These are phyloP conservation scores for Eilema caniola DNA, from an alignment of 2,888 invertebrate genomes.

Conservation along the genomic window DNA sequence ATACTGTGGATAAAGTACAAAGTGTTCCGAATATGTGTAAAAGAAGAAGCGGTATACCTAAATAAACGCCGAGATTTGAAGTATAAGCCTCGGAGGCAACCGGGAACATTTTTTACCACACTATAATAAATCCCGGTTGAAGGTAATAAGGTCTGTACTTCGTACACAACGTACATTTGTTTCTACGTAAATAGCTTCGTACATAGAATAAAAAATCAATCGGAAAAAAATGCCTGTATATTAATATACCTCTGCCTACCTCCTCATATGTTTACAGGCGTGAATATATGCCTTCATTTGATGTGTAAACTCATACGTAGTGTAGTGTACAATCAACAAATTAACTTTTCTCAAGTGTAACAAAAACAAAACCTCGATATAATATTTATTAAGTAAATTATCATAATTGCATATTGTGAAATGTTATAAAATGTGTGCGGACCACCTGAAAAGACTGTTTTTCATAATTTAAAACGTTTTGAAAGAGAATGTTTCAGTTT, in stretches of 20 bases:
- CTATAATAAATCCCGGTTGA: too few species aligned
- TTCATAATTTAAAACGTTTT: conserved; percentile 9
- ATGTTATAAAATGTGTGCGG: neutral
- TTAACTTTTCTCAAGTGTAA: neutral
- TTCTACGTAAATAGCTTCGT: too few species aligned
- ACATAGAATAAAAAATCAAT: too few species aligned
- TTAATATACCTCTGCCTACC: neutral
- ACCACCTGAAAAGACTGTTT: neutral
- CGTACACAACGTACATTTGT: too few species aligned
- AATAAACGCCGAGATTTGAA: too few species aligned
- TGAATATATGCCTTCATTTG: neutral
- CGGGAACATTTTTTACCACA: too few species aligned
- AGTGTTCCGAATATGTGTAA: too few species aligned
- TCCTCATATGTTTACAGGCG: neutral
- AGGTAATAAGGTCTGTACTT: too few species aligned
- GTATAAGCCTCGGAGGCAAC: too few species aligned
- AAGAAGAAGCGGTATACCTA: too few species aligned
- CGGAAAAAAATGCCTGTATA: too few species aligned
- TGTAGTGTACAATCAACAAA: neutral
- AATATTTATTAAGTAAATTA: neutral
- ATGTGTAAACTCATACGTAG: neutral
- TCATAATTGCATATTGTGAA: conserved; percentile 10
- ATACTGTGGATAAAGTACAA: too few species aligned
- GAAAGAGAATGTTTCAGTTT: conserved; percentile 14
- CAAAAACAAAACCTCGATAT: neutral